phyloP scores from a whole-genome alignment of 2,113 vertebrate species.

The Neodon shergylaensis region DNA sequence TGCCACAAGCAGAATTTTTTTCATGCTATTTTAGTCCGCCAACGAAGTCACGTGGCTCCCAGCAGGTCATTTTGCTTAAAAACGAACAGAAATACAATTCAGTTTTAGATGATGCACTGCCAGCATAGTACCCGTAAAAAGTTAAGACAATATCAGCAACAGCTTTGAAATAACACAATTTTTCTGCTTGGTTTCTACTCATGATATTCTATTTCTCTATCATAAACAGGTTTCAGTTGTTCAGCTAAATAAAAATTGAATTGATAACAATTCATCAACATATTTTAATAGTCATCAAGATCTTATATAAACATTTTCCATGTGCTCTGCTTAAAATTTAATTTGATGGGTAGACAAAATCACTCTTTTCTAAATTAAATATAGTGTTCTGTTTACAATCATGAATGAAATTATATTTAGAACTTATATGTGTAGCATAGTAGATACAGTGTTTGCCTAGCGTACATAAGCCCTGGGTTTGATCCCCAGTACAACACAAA shows the following conservation, averaged over 20 bases:
- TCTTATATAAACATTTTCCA: background rate
- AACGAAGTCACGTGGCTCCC: no score
- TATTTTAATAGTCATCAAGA: background rate
- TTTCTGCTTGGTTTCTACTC: background rate
- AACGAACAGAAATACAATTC: background rate
- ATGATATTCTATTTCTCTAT: background rate
- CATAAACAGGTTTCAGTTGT: background rate
- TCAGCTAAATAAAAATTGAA: background rate
- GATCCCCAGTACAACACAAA: background rate
- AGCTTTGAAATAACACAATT: background rate
- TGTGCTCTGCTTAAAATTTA: background rate
- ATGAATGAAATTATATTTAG: background rate
- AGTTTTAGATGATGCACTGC: background rate
- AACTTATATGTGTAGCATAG: background rate
- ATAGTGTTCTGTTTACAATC: background rate
- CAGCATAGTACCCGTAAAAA: background rate
- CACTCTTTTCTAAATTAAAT: background rate
- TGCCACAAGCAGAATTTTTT: no score
- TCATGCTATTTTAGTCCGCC: no score
- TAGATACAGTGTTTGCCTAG: background rate
- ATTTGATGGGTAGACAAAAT: background rate
- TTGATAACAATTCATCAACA: background rate
- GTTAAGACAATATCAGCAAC: background rate
- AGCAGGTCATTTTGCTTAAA: background rate
- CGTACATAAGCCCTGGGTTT: no score